A percentile compares a stretch with the other conserved stretches of the same genome.
Evolutionary conservation across 2,888 invertebrate genomes (phyloP).

Genomic region (Cetonia aurata): DNA sequence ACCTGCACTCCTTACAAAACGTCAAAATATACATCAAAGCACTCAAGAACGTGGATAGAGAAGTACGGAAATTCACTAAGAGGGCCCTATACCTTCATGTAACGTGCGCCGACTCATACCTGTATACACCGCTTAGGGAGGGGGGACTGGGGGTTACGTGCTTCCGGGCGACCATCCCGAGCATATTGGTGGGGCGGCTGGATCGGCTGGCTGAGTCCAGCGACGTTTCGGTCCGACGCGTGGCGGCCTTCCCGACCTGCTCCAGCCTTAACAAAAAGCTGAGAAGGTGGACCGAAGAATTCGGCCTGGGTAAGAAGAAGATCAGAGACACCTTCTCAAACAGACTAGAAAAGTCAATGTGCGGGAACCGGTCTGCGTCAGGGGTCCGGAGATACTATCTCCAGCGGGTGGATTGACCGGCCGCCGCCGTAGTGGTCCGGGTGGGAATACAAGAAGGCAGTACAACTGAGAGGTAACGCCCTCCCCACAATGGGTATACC

Average conservation of each 20-base stretch:
- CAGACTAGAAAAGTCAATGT: too few relatives aligned
- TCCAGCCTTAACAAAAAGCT: too few relatives aligned
- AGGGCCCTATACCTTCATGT: constrained; percentile 56
- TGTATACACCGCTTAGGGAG: constrained; percentile 47
- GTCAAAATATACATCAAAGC: constrained; percentile 47
- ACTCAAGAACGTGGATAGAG: constrained; percentile 56
- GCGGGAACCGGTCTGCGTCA: too few relatives aligned
- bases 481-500: constrained; percentile 56
- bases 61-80: constrained; percentile 55
- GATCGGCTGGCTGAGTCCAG: neutral
- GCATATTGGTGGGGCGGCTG: constrained; percentile 15
- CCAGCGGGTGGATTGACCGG: constrained; percentile 42
- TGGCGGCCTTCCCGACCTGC: neutral
- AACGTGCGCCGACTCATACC: constrained; percentile 47
- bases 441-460: constrained; percentile 51
- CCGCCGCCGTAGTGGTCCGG: constrained; percentile 54
- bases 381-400: too few relatives aligned
- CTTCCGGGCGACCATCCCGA: constrained; percentile 46
- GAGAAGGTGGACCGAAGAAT: too few relatives aligned
- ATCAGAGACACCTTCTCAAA: too few relatives aligned
- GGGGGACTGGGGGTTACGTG: constrained; percentile 55
- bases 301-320: too few relatives aligned
- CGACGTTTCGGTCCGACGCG: neutral
- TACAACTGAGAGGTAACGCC: constrained; percentile 54
- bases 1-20: constrained; percentile 58